These are phyloP conservation scores for Phanerotoma sp. DNA, from an alignment of 2,888 invertebrate genomes.

Conservation along the genomic window DNA sequence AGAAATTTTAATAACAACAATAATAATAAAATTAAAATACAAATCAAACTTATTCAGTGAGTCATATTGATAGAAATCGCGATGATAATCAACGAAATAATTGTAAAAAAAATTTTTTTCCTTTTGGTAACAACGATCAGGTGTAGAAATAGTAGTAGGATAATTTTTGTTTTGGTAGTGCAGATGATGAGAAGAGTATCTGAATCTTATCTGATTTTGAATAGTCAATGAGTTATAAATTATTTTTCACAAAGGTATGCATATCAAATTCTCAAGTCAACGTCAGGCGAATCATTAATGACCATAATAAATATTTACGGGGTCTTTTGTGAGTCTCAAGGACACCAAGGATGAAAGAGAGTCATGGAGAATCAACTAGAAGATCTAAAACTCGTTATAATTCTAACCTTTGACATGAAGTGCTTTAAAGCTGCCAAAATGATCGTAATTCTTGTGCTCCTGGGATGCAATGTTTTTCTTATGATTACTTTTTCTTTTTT, in stretches of 20 bases:
- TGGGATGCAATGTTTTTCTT: too few species aligned
- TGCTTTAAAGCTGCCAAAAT: slow-evolving; percentile 15
- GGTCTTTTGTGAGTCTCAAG: slow-evolving; percentile 13
- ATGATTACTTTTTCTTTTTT: too few species aligned
- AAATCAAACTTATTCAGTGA: too few species aligned
- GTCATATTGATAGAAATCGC: neutral
- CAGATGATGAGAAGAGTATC: neutral
- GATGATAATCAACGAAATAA: neutral
- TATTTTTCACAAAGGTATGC: slow-evolving; percentile 9
- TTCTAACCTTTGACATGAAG: slow-evolving; percentile 1
- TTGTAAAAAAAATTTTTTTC: too few species aligned
- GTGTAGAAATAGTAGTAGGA: slow-evolving; percentile 16
- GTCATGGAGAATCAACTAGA: neutral
- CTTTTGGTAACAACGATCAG: too few species aligned
- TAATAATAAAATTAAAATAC: too few species aligned
- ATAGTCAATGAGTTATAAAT: slow-evolving; percentile 10
- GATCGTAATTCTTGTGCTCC: slow-evolving; percentile 5
- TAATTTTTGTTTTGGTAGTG: slow-evolving; percentile 2
- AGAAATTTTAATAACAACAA: too few species aligned
- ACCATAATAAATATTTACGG: slow-evolving; percentile 9
- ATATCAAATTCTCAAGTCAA: neutral
- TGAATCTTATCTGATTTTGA: slow-evolving; percentile 11
- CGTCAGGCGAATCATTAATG: slow-evolving; percentile 4
- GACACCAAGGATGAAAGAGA: neutral
- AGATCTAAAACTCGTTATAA: neutral